Conservation (phyloP, 1,140 invertebrate genomes). For the Cryptotermes secundus region DNA sequence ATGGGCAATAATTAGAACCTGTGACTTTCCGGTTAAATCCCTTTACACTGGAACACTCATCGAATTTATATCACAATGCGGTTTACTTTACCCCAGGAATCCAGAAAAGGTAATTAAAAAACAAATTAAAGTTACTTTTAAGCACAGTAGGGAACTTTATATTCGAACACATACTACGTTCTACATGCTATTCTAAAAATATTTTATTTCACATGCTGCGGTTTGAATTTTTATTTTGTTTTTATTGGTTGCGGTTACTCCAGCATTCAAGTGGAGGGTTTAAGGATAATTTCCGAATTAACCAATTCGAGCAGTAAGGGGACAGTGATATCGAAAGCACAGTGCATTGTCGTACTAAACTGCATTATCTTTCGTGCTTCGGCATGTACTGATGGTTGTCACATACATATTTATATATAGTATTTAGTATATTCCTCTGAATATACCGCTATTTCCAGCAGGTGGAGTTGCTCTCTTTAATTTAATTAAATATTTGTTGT, state of each 20-base stretch:
- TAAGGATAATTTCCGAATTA: background rate
- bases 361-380: no score
- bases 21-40: background rate
- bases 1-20: slow-evolving; percentile 5
- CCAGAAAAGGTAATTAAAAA: slow-evolving; percentile 5
- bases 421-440: no score
- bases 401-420: no score
- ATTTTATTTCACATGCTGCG: no score
- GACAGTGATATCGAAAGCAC: background rate
- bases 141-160: background rate
- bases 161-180: background rate
- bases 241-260: background rate
- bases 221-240: background rate
- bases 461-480: no score
- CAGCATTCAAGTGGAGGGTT: background rate
- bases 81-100: background rate
- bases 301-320: background rate
- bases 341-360: no score
- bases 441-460: no score
- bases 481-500: no score
- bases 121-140: slow-evolving; percentile 15
- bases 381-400: no score
- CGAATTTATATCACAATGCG: background rate
- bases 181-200: background rate
- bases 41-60: background rate